phyloP scores from a whole-genome alignment of 2,113 vertebrate genomes.

The Myxocyprinus asiaticus region DNA sequence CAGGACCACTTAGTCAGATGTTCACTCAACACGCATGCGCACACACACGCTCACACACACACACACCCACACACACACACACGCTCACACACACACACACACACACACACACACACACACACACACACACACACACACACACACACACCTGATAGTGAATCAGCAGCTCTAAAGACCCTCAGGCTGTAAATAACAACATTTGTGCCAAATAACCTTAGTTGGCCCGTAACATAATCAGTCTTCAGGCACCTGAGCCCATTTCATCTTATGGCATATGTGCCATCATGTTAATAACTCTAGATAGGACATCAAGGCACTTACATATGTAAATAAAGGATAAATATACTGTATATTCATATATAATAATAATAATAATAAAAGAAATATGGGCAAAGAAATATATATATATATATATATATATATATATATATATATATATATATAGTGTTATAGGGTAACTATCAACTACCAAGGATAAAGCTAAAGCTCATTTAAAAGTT shows the following conservation, averaged over 20 bases:
- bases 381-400: no score
- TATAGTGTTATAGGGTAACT: no score
- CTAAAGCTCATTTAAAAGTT: background rate
- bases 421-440: no score
- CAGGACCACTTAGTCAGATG: background rate
- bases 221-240: conserved; percentile 25
- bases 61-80: background rate
- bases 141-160: background rate
- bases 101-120: no score
- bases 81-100: background rate
- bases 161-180: conserved; percentile 11
- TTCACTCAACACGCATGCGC: background rate
- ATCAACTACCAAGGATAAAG: no score
- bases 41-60: no score
- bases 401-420: no score
- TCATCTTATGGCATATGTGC: background rate
- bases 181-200: background rate
- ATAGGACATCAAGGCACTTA: background rate
- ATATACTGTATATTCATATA: background rate
- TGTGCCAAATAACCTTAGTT: conserved; percentile 4
- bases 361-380: background rate
- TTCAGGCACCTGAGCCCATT: background rate
- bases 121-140: background rate
- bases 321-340: background rate
- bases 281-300: background rate